Evolutionary conservation across 2,888 invertebrate genomes (phyloP).

Genomic region (Sinohyriopsis cumingii): DNA sequence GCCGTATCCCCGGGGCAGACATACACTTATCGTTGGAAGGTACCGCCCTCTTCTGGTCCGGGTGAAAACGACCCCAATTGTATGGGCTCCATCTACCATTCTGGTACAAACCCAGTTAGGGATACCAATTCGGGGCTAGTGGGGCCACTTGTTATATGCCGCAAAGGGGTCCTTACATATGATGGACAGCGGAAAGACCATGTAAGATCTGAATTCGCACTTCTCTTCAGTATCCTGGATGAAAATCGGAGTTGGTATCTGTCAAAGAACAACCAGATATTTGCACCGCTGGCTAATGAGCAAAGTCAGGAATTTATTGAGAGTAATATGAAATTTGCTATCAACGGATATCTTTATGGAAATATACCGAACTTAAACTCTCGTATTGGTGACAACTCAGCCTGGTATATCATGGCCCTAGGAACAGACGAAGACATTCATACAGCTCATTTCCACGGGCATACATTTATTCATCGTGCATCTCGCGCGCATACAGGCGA

Average conservation of each 20-base stretch:
- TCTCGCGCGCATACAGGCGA: constrained; percentile 29
- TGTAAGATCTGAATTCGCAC: constrained; percentile 55
- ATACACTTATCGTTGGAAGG: constrained; percentile 42
- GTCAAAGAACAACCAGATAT: constrained; percentile 50
- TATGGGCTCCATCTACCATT: constrained; percentile 54
- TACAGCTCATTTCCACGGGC: constrained; percentile 49
- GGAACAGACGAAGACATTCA: constrained; percentile 46
- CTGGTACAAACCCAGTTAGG: constrained; percentile 45
- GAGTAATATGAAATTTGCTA: constrained; percentile 47
- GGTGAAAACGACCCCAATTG: constrained; percentile 49
- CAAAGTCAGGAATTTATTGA: constrained; percentile 30
- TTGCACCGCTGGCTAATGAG: constrained; percentile 29
- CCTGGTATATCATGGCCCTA: constrained; percentile 51
- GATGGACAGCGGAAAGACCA: constrained; percentile 30
- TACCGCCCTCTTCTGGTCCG: constrained; percentile 48
- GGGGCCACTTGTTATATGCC: constrained; percentile 50
- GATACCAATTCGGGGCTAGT: constrained; percentile 51
- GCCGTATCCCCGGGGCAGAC: constrained; percentile 28
- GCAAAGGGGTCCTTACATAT: constrained; percentile 30
- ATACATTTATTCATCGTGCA: constrained; percentile 35
- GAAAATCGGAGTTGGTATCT: constrained; percentile 61
- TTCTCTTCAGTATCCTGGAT: constrained; percentile 56
- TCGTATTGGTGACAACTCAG: constrained; percentile 35
- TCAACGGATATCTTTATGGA: constrained; percentile 49
- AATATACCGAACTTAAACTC: constrained; percentile 42